Evolutionary conservation across 2,888 invertebrate species (phyloP).

Genomic region (Lycaena phlaeas): DNA sequence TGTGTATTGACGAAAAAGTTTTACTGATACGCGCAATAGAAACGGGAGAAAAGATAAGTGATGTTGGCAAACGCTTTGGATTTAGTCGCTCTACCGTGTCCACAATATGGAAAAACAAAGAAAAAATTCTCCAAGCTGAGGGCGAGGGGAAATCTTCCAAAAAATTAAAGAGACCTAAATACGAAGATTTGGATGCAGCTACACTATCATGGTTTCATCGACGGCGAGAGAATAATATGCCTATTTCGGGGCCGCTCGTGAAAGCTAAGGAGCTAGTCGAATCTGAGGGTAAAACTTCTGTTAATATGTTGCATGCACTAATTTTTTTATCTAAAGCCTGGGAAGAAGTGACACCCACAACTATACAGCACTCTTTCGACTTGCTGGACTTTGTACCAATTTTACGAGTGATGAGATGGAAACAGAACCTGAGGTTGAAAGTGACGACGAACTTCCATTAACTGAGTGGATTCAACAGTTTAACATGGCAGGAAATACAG

Average conservation of each 20-base stretch:
- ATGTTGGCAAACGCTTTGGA: constrained; percentile 22
- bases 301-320: no score
- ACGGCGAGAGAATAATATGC: constrained; percentile 26
- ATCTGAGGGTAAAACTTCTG: constrained; percentile 13
- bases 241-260: constrained; percentile 19
- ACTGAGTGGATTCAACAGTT: no score
- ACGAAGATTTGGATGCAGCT: constrained; percentile 25
- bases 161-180: constrained; percentile 27
- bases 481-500: no score
- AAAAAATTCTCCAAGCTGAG: constrained; percentile 24
- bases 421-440: no score
- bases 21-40: constrained; percentile 19
- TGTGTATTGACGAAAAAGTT: no score
- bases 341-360: no score
- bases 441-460: no score
- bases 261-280: neutral
- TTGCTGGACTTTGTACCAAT: no score
- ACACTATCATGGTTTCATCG: constrained; percentile 23
- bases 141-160: constrained; percentile 22
- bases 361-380: no score
- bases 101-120: constrained; percentile 26
- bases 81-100: constrained; percentile 23
- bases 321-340: no score
- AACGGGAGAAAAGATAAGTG: constrained; percentile 17
- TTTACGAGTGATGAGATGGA: no score